phyloP scores from a whole-genome alignment of 2,797 vertebrate species.

The Cyprinodon diabolis region DNA sequence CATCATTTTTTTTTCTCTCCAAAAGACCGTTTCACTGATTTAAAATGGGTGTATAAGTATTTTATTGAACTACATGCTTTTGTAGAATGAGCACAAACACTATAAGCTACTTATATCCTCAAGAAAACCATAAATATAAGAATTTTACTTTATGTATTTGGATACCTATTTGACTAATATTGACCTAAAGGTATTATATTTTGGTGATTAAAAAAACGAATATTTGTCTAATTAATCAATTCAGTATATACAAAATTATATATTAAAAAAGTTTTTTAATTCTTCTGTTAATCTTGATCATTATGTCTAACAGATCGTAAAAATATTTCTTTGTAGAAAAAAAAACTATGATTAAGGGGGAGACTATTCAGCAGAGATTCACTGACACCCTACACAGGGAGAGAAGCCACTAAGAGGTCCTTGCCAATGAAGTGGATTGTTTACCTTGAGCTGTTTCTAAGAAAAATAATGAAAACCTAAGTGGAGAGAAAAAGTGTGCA shows the following conservation, averaged over 20 bases:
- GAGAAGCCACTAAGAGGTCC: too few species aligned
- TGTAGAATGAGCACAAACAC: background rate
- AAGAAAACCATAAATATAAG: background rate
- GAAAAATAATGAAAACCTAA: background rate
- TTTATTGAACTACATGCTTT: background rate
- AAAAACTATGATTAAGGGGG: too few species aligned
- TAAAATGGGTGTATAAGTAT: background rate
- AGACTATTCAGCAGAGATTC: too few species aligned
- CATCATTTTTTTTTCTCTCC: conserved; percentile 5
- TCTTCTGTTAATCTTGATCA: too few species aligned
- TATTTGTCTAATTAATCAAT: too few species aligned
- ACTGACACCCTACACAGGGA: too few species aligned
- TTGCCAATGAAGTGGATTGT: background rate
- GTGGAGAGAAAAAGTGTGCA: background rate
- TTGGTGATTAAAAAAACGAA: too few species aligned
- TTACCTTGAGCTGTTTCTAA: background rate
- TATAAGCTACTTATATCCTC: background rate
- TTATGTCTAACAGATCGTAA: too few species aligned
- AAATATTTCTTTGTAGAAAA: too few species aligned
- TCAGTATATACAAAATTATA: too few species aligned
- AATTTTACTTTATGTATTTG: background rate
- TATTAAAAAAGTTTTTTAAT: too few species aligned
- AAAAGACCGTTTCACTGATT: background rate
- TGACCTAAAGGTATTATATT: background rate
- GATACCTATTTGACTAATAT: background rate